phyloP scores from a whole-genome alignment of 2,797 vertebrate genomes.

The Stomatorhinus walkeri region DNA sequence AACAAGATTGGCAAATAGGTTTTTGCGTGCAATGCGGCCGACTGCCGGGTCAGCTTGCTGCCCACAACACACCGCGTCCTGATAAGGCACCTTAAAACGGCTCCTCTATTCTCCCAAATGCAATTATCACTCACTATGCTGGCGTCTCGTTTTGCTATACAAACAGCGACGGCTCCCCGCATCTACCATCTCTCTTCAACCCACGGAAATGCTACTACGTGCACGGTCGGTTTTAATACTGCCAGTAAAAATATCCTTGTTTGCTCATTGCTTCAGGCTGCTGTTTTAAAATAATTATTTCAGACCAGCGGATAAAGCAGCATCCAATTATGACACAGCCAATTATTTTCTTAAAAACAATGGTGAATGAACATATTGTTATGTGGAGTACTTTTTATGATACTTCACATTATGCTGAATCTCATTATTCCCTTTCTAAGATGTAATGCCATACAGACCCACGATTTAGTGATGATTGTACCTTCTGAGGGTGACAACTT shows the following conservation, averaged over 20 bases:
- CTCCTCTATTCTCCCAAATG: conserved; percentile 23
- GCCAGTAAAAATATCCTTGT: background rate
- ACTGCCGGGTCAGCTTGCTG: conserved; percentile 14
- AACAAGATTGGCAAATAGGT: conserved; percentile 37
- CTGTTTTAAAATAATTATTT: background rate
- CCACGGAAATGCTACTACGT: background rate
- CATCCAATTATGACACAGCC: too few relatives aligned
- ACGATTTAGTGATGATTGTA: background rate
- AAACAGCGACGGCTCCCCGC: conserved; percentile 28
- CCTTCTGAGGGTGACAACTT: background rate
- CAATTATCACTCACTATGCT: conserved; percentile 27
- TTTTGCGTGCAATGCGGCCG: conserved; percentile 10
- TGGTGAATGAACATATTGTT: background rate
- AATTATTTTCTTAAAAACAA: background rate
- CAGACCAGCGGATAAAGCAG: background rate
- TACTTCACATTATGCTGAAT: background rate
- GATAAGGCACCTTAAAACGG: conserved; percentile 36
- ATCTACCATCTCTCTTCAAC: background rate
- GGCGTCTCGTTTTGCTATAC: conserved; percentile 36
- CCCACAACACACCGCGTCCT: conserved; percentile 19
- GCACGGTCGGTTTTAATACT: background rate
- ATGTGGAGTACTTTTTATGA: background rate
- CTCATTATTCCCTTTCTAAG: background rate
- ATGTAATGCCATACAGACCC: background rate
- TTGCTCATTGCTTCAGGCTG: background rate